Base-by-base conservation (phyloP, 2,888 invertebrate genomes). In the Stenchaetothrips biformis region DNA sequence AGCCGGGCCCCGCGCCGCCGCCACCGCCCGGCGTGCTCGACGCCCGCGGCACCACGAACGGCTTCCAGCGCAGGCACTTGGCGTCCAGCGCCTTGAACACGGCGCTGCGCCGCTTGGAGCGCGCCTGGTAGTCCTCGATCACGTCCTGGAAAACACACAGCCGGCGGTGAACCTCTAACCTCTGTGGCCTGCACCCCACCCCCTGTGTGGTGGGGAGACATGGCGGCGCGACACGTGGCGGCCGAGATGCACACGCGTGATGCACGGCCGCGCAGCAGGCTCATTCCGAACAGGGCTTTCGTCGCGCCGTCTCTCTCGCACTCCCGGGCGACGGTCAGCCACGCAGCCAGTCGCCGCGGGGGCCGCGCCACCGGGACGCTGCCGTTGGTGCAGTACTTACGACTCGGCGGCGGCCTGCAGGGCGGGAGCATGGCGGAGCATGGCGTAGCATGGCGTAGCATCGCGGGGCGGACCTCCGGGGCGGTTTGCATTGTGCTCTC, bases 111-210 rank as follows among this genome's bases (percentile, higher is more conserved):
- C 92, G 90, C 85, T 93, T 91, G 83, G 94, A 93, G 80, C 96
- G 92, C 80, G 95, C 94, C 80, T 96, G 94, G 87, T 95, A 96
- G 85, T 97, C 97, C 85, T 98, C 97, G 83, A 98, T 90, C 81
- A 98, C 94, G 87, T 98, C 98, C 93, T 96, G 89, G 25, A 84
- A 84, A 62, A 78, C 79, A 81, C 59, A 80, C 59, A 77, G 21
- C n/a, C 77, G 59, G 79, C 37, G 37, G 4, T 37, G 37, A 37
- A 37, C 37, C 37, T 37, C 37, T 37, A 37, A 13, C 53, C 53
- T 53, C 53, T 53, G 53, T 7, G 53, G 13, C 9, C 53, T 1
- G 53, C 3, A 6, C 16, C 6, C 13, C 6, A 53, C 53, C 53
- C 53, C 53, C 13, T 13, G 53, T 13, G 2, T 53, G 6, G 53